Base-by-base conservation (phyloP, 2,113 vertebrate genomes). In the Charina bottae region DNA sequence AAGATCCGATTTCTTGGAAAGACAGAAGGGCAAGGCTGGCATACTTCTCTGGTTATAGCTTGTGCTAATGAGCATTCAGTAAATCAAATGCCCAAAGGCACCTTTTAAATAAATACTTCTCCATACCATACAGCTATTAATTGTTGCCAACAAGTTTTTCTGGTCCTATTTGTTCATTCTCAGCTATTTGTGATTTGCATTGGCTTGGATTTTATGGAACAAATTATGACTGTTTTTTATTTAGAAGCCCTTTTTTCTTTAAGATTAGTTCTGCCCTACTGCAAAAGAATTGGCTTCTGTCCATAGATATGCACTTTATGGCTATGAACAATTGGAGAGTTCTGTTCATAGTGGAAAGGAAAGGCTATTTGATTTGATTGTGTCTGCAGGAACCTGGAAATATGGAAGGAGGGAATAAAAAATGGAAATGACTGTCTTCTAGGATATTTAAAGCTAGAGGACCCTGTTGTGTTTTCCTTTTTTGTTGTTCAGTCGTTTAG, bases 31-130 rank as follows among this genome's bases (percentile, higher is more conserved):
- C 28, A 59, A 56, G 84, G 87, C 56, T 58, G 42, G 55, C 13
- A 0, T 46, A 13, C 72, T 93, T 93, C 15, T 42, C 91, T 92
- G 92, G 33, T 84, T 58, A 54, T 10, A 4, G 3, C 87, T 90
- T 94, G 93, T 94, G 62, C 85, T 94, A 90, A 90, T 92, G 58
- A 92, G 89, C 90, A 90, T 88, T 23, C 91, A 56, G 93, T 89
- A 53, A 92, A 93, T 96, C 72, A 93, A 90, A 93, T 2, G 33
- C 46, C 54, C 90, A 87, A 87, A 84, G 6, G 59, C 17, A 15
- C 8, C 55, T 95, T 56, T 93, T 89, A 91, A 87, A 97, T 97
- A 97, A 98, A 98, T 49, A 56, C 49, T 94, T 96, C 95, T 92
- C 53, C 94, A 42, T 94, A 91, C 83, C 59, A 54, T 6, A 2